Base-by-base conservation (phyloP, 30 jellyfish, hydroid and myxozoan species). In the Nemopilema nomurai region DNA sequence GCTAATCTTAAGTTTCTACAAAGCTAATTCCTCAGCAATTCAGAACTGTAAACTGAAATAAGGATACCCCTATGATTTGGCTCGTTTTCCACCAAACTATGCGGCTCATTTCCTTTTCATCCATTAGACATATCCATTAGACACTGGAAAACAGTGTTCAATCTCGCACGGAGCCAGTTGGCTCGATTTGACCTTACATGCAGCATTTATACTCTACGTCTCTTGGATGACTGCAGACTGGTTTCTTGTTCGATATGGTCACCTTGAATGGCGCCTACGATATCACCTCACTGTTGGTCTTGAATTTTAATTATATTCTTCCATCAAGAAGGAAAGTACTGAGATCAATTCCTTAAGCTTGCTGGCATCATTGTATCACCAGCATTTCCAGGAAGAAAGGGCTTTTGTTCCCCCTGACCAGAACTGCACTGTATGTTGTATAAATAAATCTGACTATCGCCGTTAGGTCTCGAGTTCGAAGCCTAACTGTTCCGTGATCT, bases 1-100 rank as follows among this genome's bases (percentile, higher is more conserved):
- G 28, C 85, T 77, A 77, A 77, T 77, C 87, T 77, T 17, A 49
- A 77, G 0, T 73, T 33, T 73, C 72, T 28, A 73, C 83, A 22
- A 32, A 73, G 64, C 25, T 73, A 73, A 73, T 73, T 73, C 83
- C 28, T 73, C 69, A 73, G 83, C 65, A 73, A 73, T 30, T 73
- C 83, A 41, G 51, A 73, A 31, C n/a, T 17, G 50, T 28, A 73
- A 73, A 33, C 83, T 66, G 51, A 73, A 73, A 41, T 41, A 13
- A 3, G 57, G 57, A 41, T 41, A 6, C 13, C 9, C 13, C 57
- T 41, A 3, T 41, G 57, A 41, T 41, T 41, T 41, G 57, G 13
- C 57, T 41, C 57, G 57, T 41, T 41, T 41, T 41, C 57, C 57
- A 41, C 57, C 57, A 41, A 41, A 41, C 57, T 41, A 41, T 41